Evolutionary conservation across 2,888 invertebrate species (phyloP), one percentile per base, ranked within the genome.

Genomic region (Nephrotoma flavescens): DNA sequence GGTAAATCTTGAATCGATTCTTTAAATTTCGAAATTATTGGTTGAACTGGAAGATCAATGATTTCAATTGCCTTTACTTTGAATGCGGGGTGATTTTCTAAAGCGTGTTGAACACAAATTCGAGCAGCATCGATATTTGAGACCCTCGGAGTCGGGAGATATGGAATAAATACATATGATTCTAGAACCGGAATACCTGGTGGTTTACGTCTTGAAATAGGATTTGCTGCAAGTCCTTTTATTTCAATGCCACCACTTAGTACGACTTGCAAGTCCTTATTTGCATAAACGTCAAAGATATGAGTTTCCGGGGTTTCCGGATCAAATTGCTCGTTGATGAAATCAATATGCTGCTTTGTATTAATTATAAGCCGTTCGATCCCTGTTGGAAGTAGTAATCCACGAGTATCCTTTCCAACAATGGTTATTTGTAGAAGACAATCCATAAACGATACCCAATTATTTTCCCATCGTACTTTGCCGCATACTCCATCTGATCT

Each of bases 371-470:
- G 90, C 89, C 93, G 94, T 89, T 94, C 94, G 45, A 97, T 94
- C 86, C 95, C 93, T 0, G 96, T 96, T 0, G 97, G 97, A 0
- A 97, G 93, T 89, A 95, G 93, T 4, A 97, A 93, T 3, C 94
- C 94, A 42, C 96, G 93, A 0, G 94, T 94, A 88, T 95, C 94
- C 87, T 94, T 93, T 42, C 94, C 94, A 42, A 97, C 90, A 86
- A 97, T 94, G 89, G 94, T 94, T 89, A 96, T 94, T 91, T 98
- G 98, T 12, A 98, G 92, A 95, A 98, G 95, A 47, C 96, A 96
- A 92, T 98, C 98, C 92, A 98, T 94, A 91, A 97, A 97, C 2
- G 96, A 94, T 6, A 96, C 95, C 97, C 97, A 98, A 91, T 97
- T 96, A 89, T 95, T 95, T 86, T 94, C 93, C 97, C 97, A 97